Conservation (phyloP, 2,797 vertebrate species). For the Siniperca scherzeri region DNA sequence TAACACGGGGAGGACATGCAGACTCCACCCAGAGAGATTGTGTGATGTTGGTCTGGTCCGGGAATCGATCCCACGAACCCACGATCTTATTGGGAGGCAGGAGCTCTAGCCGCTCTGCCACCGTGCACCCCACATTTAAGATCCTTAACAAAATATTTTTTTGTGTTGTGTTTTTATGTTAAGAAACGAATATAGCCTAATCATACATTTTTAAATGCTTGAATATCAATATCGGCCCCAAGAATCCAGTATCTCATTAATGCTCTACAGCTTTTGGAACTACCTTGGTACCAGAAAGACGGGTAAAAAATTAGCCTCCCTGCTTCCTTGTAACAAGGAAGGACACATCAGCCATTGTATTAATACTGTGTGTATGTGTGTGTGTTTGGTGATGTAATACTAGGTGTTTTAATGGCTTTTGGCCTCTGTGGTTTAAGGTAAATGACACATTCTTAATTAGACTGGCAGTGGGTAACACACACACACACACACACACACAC, state of each 20-base stretch:
- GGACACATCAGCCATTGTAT: background rate
- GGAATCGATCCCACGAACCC: too few species aligned
- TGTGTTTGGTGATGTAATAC: background rate
- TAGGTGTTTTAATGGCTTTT: background rate
- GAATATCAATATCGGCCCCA: background rate
- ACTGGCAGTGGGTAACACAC: background rate
- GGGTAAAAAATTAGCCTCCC: too few species aligned
- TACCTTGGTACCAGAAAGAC: background rate
- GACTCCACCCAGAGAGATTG: too few species aligned
- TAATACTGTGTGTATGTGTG: background rate
- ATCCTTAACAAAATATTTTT: background rate
- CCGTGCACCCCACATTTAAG: background rate
- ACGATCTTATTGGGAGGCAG: too few species aligned
- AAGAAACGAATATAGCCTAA: too few species aligned
- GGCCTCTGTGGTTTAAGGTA: constrained; percentile 14
- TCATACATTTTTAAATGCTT: too few species aligned
- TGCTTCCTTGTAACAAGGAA: background rate
- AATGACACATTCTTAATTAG: constrained; percentile 20
- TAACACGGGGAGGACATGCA: too few species aligned
- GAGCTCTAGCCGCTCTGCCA: too few species aligned
- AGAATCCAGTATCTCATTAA: background rate
- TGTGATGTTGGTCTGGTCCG: too few species aligned
- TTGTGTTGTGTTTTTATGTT: background rate
- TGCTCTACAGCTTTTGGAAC: background rate
- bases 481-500: background rate